phyloP scores from a whole-genome alignment of 2,113 vertebrate genomes.

The Campylorhamphus procurvoides region DNA sequence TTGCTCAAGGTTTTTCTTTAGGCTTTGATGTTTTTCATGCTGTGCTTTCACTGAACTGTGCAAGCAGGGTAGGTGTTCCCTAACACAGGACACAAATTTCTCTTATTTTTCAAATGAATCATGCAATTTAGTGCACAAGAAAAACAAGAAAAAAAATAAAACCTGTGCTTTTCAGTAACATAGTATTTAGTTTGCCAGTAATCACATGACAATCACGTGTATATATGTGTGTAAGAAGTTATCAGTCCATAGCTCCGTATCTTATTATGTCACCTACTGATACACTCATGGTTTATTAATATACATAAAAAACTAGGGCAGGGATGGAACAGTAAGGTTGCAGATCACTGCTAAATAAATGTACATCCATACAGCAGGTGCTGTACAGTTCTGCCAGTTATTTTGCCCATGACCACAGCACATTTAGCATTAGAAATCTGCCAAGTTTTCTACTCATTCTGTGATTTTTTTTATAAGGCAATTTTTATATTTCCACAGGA shows the following conservation, averaged over 20 bases:
- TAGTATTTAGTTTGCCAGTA: neutral
- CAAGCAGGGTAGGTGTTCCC: neutral
- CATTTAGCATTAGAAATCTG: neutral
- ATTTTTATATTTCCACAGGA: conserved; percentile 60
- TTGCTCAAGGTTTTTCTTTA: neutral
- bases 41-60: neutral
- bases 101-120: neutral
- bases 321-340: neutral
- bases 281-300: neutral
- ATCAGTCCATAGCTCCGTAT: neutral
- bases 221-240: neutral
- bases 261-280: neutral
- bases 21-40: neutral
- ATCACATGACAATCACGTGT: neutral
- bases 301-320: neutral
- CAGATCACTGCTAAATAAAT: conserved; percentile 6
- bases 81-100: neutral
- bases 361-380: neutral
- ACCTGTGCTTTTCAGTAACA: neutral
- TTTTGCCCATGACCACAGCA: neutral
- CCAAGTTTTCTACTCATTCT: neutral
- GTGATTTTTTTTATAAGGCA: neutral
- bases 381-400: neutral
- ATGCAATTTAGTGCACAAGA: neutral
- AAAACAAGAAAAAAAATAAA: neutral